Evolutionary conservation across 1,140 invertebrate species (phyloP).

Genomic region (Neodiprion lecontei): DNA sequence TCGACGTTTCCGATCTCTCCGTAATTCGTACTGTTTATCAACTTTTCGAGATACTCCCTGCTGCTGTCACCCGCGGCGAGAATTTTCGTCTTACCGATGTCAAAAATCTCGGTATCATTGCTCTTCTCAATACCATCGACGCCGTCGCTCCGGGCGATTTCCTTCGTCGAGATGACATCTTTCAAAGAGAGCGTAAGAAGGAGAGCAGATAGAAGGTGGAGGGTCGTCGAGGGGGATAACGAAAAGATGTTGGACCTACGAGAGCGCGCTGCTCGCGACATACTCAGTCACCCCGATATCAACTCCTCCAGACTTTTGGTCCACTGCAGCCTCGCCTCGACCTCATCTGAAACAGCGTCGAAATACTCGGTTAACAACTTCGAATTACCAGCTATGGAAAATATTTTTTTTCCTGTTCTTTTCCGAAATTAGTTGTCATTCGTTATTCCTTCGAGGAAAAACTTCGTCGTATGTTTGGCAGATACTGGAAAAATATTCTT

Average conservation of each 20-base stretch:
- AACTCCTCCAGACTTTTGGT: not conserved
- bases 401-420: too few species aligned
- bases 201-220: constrained; percentile 35
- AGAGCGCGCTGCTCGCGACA: not conserved
- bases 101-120: not conserved
- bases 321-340: not conserved
- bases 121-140: not conserved
- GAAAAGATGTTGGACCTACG: not conserved
- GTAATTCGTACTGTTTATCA: too few species aligned
- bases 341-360: not conserved
- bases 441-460: too few species aligned
- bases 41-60: not conserved
- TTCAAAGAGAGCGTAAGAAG: constrained; percentile 34
- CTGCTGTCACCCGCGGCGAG: not conserved
- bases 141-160: constrained; percentile 14
- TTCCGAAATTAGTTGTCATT: too few species aligned
- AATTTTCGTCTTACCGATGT: not conserved
- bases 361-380: not conserved
- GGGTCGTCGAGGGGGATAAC: constrained; percentile 7
- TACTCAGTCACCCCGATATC: constrained; percentile 1
- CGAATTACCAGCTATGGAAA: too few species aligned
- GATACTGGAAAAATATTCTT: too few species aligned
- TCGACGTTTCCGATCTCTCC: too few species aligned
- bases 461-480: too few species aligned
- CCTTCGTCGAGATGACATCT: constrained; percentile 34